Evolutionary conservation across 2,888 invertebrate genomes (phyloP).

Genomic region (Drosophila nr. perissopoda): DNA sequence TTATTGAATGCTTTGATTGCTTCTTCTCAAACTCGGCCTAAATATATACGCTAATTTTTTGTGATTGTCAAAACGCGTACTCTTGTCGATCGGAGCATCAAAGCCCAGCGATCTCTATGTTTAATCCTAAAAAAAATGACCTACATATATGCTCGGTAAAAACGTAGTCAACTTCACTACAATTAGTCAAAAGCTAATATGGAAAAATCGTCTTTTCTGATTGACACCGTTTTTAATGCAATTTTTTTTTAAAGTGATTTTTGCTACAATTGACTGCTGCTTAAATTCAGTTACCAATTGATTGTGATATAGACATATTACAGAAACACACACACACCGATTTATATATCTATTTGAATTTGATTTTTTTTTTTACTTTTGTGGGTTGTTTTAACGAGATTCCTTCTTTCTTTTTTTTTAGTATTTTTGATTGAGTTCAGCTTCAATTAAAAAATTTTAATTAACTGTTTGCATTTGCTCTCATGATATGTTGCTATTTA

Average conservation of each 20-base stretch:
- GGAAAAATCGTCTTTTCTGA: conserved; percentile 47
- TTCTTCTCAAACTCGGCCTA: conserved; percentile 51
- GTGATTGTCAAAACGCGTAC: conserved; percentile 86
- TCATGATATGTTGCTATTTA: conserved; percentile 75
- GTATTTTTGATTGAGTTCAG: conserved; percentile 14
- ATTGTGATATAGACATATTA: conserved; percentile 47
- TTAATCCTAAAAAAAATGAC: conserved; percentile 45
- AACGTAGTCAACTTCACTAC: conserved; percentile 20
- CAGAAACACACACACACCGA: conserved; percentile 27
- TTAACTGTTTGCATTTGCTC: conserved; percentile 53
- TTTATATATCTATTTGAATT: conserved; percentile 27
- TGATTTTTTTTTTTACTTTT: conserved; percentile 15
- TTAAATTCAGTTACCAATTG: conserved; percentile 48
- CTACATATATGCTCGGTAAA: conserved; percentile 34
- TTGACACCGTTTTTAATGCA: conserved; percentile 52
- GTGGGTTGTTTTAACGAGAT: conserved; percentile 11
- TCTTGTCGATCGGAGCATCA: conserved; percentile 81
- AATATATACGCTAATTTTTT: conserved; percentile 82
- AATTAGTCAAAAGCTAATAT: conserved; percentile 35
- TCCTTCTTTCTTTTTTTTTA: conserved; percentile 10
- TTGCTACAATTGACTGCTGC: conserved; percentile 53
- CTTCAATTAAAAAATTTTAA: conserved; percentile 56
- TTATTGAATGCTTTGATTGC: conserved; percentile 52
- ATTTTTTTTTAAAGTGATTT: background rate
- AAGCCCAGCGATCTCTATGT: conserved; percentile 50